Base-by-base conservation (phyloP, 1,140 invertebrate species). In the Leptopilina boulardi region DNA sequence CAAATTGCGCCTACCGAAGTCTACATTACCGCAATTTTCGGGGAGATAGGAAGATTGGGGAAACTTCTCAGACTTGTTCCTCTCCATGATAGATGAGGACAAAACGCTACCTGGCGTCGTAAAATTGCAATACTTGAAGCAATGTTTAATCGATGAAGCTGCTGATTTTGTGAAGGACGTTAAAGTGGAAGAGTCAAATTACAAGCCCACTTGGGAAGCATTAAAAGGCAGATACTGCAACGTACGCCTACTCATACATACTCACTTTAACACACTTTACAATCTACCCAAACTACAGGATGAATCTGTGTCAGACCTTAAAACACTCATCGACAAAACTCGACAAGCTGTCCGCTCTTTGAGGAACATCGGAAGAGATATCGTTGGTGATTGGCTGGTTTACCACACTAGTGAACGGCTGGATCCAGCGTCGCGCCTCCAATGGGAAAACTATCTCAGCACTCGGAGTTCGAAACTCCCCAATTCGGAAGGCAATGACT, bases 1-100 rank as follows among this genome's bases (percentile, higher is more conserved):
- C 18, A 9, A 26, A 15, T 13, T 54, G 13, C 47, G 75, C 47
- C 34, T 75, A 8, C 66, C 73, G 9, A 38, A 23, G 18, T 18
- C 76, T 3, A 21, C 82, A 5, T 71, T 85, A 9, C 83, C 83
- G 2, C 78, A 80, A 59, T 87, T 87, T 75, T 73, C 54, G 0
- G 85, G 84, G 3, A 75, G 77, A 51, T 86, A 86, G 44, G 77
- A 21, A 13, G 72, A 85, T n/a, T 88, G 86, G 86, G 76, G 81
- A 15, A 80, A 81, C 10, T 88, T 88, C 54, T 78, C 77, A 42
- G 80, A 88, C 70, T 51, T 85, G 5, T 88, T 87, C 70, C 38
- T 76, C 0, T 74, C 81, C 59, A 70, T 86, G 0, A 78, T 87
- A 6, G 77, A 87, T 70, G 79, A 85, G 19, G 82, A 81, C 19